phyloP scores from a whole-genome alignment of 2,113 vertebrate species.

The Argyrosomus japonicus region DNA sequence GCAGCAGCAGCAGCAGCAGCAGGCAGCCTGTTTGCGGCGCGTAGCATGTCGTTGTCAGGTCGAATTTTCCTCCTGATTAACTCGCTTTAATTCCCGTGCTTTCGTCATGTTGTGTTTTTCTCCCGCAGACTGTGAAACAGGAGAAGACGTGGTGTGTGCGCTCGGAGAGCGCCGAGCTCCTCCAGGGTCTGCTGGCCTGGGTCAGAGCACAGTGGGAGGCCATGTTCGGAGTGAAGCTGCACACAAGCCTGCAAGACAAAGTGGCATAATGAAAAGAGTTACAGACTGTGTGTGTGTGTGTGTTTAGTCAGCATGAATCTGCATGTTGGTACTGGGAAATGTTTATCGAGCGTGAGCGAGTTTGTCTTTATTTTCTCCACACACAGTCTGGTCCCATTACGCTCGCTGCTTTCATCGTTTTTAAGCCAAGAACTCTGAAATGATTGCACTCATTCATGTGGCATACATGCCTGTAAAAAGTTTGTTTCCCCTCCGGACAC shows the following conservation, averaged over 20 bases:
- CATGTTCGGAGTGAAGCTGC: conserved; percentile 89
- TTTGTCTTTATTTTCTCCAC: conserved; percentile 47
- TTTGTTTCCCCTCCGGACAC: conserved; percentile 51
- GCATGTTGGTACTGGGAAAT: conserved; percentile 17
- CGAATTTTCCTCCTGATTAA: neutral
- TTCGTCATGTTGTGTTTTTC: conserved; percentile 11
- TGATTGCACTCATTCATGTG: conserved; percentile 66
- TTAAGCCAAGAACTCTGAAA: conserved; percentile 43
- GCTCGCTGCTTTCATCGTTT: conserved; percentile 32
- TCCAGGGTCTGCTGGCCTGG: conserved; percentile 87
- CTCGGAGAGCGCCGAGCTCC: conserved; percentile 82
- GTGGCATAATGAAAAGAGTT: conserved; percentile 12
- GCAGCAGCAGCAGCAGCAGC: neutral
- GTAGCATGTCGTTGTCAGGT: neutral
- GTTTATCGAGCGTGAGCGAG: conserved; percentile 31
- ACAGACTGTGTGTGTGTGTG: conserved; percentile 2
- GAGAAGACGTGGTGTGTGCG: conserved; percentile 88
- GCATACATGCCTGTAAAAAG: conserved; percentile 52
- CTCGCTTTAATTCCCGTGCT: neutral
- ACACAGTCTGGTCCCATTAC: conserved; percentile 38
- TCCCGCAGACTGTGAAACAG: conserved; percentile 81
- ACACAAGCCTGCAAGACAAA: conserved; percentile 72
- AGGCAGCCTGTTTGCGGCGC: neutral
- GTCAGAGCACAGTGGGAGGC: conserved; percentile 90
- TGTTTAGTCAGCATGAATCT: neutral